These are phyloP conservation scores for Crocallis elinguaria DNA, from an alignment of 2,888 invertebrate genomes.

Conservation along the genomic window DNA sequence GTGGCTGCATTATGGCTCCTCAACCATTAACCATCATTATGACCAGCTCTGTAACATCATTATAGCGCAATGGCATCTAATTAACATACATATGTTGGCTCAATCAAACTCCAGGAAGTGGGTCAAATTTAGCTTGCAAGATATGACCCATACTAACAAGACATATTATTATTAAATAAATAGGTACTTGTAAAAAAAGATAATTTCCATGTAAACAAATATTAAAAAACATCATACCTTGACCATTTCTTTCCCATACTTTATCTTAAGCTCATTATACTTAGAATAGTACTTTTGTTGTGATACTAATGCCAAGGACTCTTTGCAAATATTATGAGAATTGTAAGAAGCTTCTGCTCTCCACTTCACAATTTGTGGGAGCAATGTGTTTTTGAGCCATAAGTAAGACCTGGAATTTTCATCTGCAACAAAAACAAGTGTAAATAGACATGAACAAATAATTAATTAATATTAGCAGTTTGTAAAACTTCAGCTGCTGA, in stretches of 20 bases:
- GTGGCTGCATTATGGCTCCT: too few species aligned
- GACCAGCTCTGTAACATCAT: too few species aligned
- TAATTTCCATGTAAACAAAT: background rate
- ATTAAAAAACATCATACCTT: slow-evolving; percentile 67
- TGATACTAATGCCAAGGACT: slow-evolving; percentile 88
- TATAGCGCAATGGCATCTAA: too few species aligned
- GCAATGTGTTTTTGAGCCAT: slow-evolving; percentile 85
- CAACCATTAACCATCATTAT: too few species aligned
- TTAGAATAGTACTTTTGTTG: slow-evolving; percentile 88
- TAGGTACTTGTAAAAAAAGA: too few species aligned
- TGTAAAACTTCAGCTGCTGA: too few species aligned
- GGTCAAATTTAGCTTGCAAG: too few species aligned
- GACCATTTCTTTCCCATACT: slow-evolving; percentile 90
- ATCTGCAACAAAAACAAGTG: slow-evolving; percentile 49
- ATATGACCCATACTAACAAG: too few species aligned
- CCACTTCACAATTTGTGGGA: slow-evolving; percentile 87
- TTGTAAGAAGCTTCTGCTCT: slow-evolving; percentile 66
- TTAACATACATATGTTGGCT: too few species aligned
- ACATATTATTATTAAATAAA: too few species aligned
- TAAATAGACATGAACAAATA: background rate
- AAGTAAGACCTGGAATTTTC: slow-evolving; percentile 52
- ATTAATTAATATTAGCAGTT: too few species aligned
- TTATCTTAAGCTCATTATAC: slow-evolving; percentile 90
- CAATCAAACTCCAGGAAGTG: too few species aligned
- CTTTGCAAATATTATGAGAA: slow-evolving; percentile 51